Evolutionary conservation across 2,797 vertebrate species (phyloP).

Genomic region (Ammospiza maritima): DNA sequence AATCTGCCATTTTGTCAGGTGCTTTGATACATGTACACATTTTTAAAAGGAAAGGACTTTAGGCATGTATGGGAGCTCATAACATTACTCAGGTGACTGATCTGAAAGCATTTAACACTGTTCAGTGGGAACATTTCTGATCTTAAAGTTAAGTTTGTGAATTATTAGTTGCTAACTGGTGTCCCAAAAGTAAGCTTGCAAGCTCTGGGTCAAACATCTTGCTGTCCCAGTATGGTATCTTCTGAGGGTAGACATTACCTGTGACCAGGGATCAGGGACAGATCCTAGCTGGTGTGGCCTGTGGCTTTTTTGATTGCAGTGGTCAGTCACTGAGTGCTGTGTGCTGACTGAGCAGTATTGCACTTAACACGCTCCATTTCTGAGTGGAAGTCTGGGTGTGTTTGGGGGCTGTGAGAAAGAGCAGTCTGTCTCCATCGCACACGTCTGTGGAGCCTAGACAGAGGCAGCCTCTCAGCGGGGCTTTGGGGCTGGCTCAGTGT

Average conservation of each 20-base stretch:
- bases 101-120: not conserved
- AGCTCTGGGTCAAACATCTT: not conserved
- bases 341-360: not conserved
- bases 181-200: not conserved
- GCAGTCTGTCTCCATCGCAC: not conserved
- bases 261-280: not conserved
- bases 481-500: not conserved
- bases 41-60: not conserved
- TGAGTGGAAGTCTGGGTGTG: not conserved
- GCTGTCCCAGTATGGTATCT: not conserved
- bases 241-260: not conserved
- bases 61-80: not conserved
- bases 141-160: not conserved
- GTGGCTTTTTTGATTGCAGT: not conserved
- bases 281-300: not conserved
- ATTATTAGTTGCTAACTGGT: not conserved
- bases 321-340: not conserved
- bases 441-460: rapidly evolving
- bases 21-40: rapidly evolving
- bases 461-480: not conserved
- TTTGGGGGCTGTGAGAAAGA: not conserved
- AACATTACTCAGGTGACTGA: not conserved
- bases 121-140: not conserved
- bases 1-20: not conserved
- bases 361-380: not conserved